A percentile compares a stretch with the other conserved stretches of the same genome.
These are phyloP conservation scores for Sarcophaga rosellei DNA, from an alignment of 2,888 invertebrate genomes.

Conservation along the genomic window DNA sequence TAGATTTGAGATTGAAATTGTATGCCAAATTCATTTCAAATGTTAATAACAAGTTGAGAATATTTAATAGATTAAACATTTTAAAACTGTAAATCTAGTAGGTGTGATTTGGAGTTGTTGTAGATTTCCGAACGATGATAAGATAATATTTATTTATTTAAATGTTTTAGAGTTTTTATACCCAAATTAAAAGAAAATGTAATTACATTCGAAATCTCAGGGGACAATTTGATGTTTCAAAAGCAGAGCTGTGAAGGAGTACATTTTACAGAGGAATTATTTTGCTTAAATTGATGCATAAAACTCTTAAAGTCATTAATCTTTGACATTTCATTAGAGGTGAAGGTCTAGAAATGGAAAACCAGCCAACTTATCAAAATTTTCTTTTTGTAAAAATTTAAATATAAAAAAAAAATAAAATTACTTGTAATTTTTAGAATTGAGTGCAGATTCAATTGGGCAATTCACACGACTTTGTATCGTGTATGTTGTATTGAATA, in stretches of 20 bases:
- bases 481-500: no score
- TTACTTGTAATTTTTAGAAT: no score
- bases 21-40: conserved; percentile 2
- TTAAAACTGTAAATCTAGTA: not conserved
- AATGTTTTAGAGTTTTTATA: not conserved
- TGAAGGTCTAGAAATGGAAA: no score
- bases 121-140: not conserved
- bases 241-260: not conserved
- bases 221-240: not conserved
- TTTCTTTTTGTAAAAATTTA: no score
- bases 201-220: not conserved
- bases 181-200: not conserved
- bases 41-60: not conserved
- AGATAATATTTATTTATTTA: not conserved
- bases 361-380: no score
- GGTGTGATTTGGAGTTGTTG: not conserved
- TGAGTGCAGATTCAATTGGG: no score
- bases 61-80: conserved; percentile 7
- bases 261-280: no score
- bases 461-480: no score
- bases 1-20: not conserved
- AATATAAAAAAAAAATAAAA: no score
- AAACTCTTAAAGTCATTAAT: no score
- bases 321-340: no score
- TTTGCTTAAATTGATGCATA: no score